These are phyloP conservation scores for Dreissena rostriformis DNA, from an alignment of 1,140 invertebrate species.

Conservation along the genomic window DNA sequence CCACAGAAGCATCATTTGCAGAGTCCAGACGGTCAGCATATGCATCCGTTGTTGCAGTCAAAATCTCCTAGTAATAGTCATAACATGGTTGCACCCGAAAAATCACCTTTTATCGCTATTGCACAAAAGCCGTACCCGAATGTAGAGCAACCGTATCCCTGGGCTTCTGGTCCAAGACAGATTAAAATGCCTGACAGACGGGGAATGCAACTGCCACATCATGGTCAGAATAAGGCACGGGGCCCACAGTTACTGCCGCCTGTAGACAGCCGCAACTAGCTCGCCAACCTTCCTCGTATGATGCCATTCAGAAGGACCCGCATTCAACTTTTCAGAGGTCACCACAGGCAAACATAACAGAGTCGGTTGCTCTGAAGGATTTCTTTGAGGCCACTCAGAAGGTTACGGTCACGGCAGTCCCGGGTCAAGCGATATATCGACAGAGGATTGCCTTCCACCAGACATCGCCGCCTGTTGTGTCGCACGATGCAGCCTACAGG, in stretches of 20 bases:
- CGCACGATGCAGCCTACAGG: no score
- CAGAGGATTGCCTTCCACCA: no score
- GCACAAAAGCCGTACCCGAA: not conserved
- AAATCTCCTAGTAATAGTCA: not conserved
- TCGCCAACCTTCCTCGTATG: no score
- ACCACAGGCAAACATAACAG: constrained; percentile 18
- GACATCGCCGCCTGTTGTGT: no score
- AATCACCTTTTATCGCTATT: not conserved
- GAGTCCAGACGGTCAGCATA: no score
- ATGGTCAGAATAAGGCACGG: not conserved
- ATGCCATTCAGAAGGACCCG: not conserved
- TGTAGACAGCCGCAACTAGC: not conserved
- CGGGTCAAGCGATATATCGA: not conserved
- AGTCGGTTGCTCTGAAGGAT: constrained; percentile 44
- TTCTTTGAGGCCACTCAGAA: constrained; percentile 54
- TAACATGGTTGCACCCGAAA: not conserved
- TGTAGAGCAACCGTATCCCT: not conserved
- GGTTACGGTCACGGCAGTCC: constrained; percentile 31
- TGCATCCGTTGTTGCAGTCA: not conserved
- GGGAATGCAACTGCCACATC: not conserved
- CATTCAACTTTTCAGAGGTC: no score
- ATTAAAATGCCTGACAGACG: not conserved
- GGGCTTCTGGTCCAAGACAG: not conserved
- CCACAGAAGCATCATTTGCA: not conserved
- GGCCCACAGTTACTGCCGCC: not conserved